Base-by-base conservation (phyloP, 2,888 invertebrate genomes). In the Gryllus longicercus region DNA sequence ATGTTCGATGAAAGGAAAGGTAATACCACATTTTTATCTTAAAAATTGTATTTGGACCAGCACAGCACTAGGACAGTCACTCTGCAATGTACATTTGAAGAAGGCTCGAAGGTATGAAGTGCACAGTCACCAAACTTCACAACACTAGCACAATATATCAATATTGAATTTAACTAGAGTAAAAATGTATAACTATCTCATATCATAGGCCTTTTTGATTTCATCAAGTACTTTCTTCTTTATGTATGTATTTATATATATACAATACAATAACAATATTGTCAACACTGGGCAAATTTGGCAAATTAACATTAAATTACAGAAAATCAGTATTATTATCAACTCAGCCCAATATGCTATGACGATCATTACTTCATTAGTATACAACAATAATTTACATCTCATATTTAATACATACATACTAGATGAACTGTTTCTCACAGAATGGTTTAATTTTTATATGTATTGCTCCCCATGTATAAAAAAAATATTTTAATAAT, bases 211-310 rank as follows among this genome's bases (percentile, higher is more conserved):
- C 63, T 63, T 63, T 63, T 63, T 63, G 63, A 63, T 63, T 63
- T 63, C 16, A 63, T 63, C 63, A 63, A 63, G 63, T 63, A 63
- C 63, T 63, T 63, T 63, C 50, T 77, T 77, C 50, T 49, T 77
- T 49, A 77, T 49, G 50, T 77, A 49, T 50, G 49, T 77, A 50
- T 77, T 50, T 77, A 77, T 77, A 77, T 77, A 50, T 81, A 78
- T 79, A 79, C 78, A 76, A 78, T 81, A 80, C 80, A 81, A 79
- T 82, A 82, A 82, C 82, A 81, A 82, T 82, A 82, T 82, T 82
- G 82, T 82, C 82, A 82, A 81, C 79, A 81, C 82, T 81, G 81
- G 79, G 79, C 76, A 78, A 75, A 63, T 80, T 81, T 78, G 78
- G 79, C 79, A 82, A 80, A 81, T 77, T 51, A 81, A 82, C 21